Evolutionary conservation across 2,797 vertebrate species (phyloP).

Genomic region (Staurois parvus): DNA sequence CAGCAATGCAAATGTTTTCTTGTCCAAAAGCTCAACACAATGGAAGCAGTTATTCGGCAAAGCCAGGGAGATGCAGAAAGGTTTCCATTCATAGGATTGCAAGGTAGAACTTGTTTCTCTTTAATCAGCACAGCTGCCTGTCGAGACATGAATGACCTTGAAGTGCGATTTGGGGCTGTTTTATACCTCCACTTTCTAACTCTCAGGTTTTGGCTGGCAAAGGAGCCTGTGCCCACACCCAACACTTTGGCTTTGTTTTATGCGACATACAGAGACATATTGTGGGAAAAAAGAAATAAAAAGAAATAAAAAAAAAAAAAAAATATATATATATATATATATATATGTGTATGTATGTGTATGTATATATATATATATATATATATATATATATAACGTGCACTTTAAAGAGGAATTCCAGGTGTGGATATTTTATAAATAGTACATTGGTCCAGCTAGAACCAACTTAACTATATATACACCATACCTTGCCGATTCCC

Average conservation of each 20-base stretch:
- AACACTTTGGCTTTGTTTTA: slow-evolving; percentile 13
- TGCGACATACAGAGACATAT: neutral
- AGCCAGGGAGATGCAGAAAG: slow-evolving; percentile 16
- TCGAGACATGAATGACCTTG: slow-evolving; percentile 44
- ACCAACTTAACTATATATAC: no score
- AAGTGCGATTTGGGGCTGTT: slow-evolving; percentile 21
- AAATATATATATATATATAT: no score
- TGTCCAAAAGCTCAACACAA: slow-evolving; percentile 22
- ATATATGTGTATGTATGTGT: no score
- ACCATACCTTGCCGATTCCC: no score
- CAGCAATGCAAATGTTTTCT: slow-evolving; percentile 15
- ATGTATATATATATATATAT: no score
- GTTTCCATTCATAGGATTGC: slow-evolving; percentile 15
- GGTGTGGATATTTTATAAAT: no score
- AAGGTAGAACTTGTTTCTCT: slow-evolving; percentile 49
- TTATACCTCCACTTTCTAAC: slow-evolving; percentile 19
- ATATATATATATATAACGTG: no score
- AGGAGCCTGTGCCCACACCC: slow-evolving; percentile 28
- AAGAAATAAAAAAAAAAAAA: no score
- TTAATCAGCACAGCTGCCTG: slow-evolving; percentile 14
- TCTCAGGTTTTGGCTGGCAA: slow-evolving; percentile 5
- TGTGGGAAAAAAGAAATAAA: neutral
- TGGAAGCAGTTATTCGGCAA: slow-evolving; percentile 24
- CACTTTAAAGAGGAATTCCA: no score
- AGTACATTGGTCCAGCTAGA: no score